These are phyloP conservation scores for Pyrocephalus nanus DNA, from an alignment of 2,797 vertebrate species.

Conservation along the genomic window DNA sequence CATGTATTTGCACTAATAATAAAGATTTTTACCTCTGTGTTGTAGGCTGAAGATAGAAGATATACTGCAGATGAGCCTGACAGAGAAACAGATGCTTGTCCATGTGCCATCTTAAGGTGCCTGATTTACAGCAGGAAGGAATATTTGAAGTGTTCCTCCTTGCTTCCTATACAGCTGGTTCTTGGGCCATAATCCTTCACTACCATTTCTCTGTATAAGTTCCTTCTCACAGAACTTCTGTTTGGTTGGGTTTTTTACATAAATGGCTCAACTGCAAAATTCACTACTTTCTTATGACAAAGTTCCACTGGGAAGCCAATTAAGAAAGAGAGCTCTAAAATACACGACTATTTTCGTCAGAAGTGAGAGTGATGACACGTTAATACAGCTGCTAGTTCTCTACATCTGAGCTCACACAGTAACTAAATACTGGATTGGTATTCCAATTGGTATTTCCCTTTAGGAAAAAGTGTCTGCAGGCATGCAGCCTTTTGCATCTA, in stretches of 20 bases:
- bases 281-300: not conserved
- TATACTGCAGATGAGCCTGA: not conserved
- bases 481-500: not conserved
- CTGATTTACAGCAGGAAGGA: not conserved
- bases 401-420: not conserved
- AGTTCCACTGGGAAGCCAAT: not conserved
- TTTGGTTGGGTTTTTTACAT: not conserved
- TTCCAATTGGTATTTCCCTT: not conserved
- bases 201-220: not conserved
- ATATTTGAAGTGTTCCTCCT: not conserved
- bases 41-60: conserved; percentile 45
- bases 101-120: conserved; percentile 52
- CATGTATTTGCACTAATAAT: not conserved
- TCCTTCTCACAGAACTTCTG: not conserved
- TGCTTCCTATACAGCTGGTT: not conserved
- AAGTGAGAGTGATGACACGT: not conserved
- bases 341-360: not conserved
- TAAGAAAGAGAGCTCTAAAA: not conserved
- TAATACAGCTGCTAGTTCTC: not conserved
- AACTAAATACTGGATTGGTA: not conserved
- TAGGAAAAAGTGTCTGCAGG: not conserved
- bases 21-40: conserved; percentile 22
- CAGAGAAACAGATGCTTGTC: not conserved
- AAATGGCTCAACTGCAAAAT: not conserved
- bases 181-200: not conserved